Base-by-base conservation (phyloP, 2,113 vertebrate genomes). In the Pseudorhombus dupliciocellatus region DNA sequence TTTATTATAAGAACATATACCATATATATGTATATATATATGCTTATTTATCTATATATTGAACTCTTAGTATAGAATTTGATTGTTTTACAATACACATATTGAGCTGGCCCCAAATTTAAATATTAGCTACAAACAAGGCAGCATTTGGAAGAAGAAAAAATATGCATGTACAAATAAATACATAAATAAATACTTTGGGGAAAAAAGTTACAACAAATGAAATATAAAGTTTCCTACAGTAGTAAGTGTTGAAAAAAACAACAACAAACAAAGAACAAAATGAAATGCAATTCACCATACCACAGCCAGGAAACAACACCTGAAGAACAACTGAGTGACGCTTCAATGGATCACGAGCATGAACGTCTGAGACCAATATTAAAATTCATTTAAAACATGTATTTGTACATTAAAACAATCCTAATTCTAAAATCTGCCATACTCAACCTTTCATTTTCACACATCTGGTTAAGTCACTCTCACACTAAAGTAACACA, bases 1-100 rank as follows among this genome's bases (percentile, higher is more conserved):
- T 90, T 90, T 90, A 86, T 89, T 90, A 89, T 81, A 78, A 91
- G 80, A 89, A 94, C 91, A 93, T 92, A 86, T 81, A 93, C 91
- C 89, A 92, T 83, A 76, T 70, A 58, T 70, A 62, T 61, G 69
- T 80, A 48, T 81, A 44, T 72, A 57, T 77, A 42, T 66, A 48
- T 63, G 14, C 66, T 80, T 77, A 84, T 46, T 16, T 18, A 20
- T 20, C 4, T 46, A 44, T 44, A 9, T n/a, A 44, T 44, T 44
- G 16, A 15, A 66, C 64, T 87, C 76, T 75, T 48, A 81, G 76
- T 89, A 86, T 84, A 79, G 67, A 85, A 85, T 90, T 73, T 85
- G 82, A 87, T 88, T 89, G 64, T 89, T 88, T 87, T 83, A 88
- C 83, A 87, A 75, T 87, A 84, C 79, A 91, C 79, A 84, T 73